Conservation (phyloP, 2,888 invertebrate genomes). For the Craniophora ligustri region DNA sequence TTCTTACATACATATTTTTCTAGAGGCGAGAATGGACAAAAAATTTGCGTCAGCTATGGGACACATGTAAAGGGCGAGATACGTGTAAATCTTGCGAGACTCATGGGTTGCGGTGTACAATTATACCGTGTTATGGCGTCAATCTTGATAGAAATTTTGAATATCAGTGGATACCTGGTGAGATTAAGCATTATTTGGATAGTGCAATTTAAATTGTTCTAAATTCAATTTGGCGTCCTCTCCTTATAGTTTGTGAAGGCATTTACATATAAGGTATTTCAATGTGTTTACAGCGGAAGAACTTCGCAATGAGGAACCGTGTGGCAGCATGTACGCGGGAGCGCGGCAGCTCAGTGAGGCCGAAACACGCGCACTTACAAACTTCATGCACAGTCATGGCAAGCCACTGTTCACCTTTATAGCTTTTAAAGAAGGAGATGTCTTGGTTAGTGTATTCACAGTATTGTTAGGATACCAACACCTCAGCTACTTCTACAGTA, state of each 20-base stretch:
- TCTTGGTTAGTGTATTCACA: slow-evolving; percentile 65
- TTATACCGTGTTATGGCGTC: slow-evolving; percentile 80
- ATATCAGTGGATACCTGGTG: slow-evolving; percentile 84
- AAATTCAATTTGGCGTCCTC: too few species aligned
- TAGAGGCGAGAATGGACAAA: slow-evolving; percentile 81
- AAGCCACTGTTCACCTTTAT: slow-evolving; percentile 72
- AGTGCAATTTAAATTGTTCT: too few species aligned
- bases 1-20: not conserved
- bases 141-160: slow-evolving; percentile 84
- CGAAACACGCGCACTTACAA: slow-evolving; percentile 77
- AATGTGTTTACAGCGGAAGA: slow-evolving; percentile 73
- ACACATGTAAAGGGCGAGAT: slow-evolving; percentile 69
- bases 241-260: not conserved
- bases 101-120: slow-evolving; percentile 74
- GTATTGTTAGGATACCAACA: too few species aligned
- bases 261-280: slow-evolving; percentile 8
- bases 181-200: too few species aligned
- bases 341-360: slow-evolving; percentile 79
- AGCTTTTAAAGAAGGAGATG: slow-evolving; percentile 82
- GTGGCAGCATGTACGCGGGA: slow-evolving; percentile 78
- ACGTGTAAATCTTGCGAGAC: slow-evolving; percentile 68
- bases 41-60: slow-evolving; percentile 81
- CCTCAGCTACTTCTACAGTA: too few species aligned
- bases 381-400: slow-evolving; percentile 67
- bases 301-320: slow-evolving; percentile 76